Evolutionary conservation across 2,797 vertebrate genomes (phyloP), one percentile per base, ranked within the genome.

Genomic region (Eutrigla gurnardus): DNA sequence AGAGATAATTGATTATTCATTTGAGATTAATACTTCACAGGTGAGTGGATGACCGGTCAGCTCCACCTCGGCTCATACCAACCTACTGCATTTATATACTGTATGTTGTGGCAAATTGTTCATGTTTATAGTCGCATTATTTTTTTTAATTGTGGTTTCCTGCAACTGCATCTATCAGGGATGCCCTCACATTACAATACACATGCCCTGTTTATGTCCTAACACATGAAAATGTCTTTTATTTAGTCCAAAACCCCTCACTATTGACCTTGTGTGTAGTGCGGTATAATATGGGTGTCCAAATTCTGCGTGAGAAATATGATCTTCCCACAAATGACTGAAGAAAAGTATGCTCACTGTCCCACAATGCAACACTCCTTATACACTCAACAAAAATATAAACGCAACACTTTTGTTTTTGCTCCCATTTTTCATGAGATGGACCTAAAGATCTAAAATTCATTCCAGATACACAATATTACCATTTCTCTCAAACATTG

Each of bases 11-110:
- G 3, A 73, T 72, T 50, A 52, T 47, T 50, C 6, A 46, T 68
- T 25, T 53, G 5, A 37, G 47, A 64, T 53, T 32, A 47, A 46
- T 68, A 6, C 14, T 63, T 68, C 4, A 81, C 18, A 49, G 2
- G 35, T 14, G 17, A 46, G n/a, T 7, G 11, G 35, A 45, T 37
- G 40, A 54, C 25, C 46, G n/a, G 50, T 39, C 18, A 13, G 36
- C 32, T 13, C 11, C 25, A 42, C 5, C 17, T 58, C 14, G 66
- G 1, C 8, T 45, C 32, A 64, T 5, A 39, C 11, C 11, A 47
- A 57, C 45, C 18, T 6, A 10, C 36, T 65, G 18, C 43, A 35
- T 33, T 47, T 10, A 55, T 5, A 9, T 12, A 13, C 13, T 65
- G 9, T 47, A 32, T 64, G n/a, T 54, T 35, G 37, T 61, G n/a